Evolutionary conservation across 2,888 invertebrate genomes (phyloP), one percentile per base, ranked within the genome.

Genomic region (Lumbricus terrestris): DNA sequence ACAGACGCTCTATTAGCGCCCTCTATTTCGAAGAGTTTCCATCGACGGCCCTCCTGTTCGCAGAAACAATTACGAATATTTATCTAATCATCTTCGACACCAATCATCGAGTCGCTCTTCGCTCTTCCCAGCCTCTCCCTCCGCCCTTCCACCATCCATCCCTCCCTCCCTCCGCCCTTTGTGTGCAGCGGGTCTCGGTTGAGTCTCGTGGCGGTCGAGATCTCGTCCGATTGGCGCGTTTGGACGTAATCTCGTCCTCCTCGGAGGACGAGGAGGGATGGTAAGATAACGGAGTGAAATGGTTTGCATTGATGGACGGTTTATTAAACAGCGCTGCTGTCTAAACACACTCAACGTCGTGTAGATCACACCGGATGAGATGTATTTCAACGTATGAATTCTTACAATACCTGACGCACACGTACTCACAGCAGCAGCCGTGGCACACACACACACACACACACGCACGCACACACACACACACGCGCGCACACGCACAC

Each of bases 51-150:
- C 20, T 85, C 85, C 35, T 35, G 35, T 85, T 85, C 85, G 85
- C 85, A 85, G 35, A 69, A 85, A 85, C 85, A 85, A 85, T 85
- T 85, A 37, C 85, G 85, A 85, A 85, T 85, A 85, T 85, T 85
- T 85, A 85, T 85, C 85, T 85, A 85, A 85, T 85, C 85, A 85
- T 85, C 85, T 37, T 85, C 34, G 29, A 20, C 33, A 23, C 85
- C 85, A 2, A 37, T 85, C 85, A 37, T 35, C 85, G 35, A 34
- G 35, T 20, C 23, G 11, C 34, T 85, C n/a, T 35, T 33, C 13
- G 18, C 37, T 23, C 83, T 5, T 3, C 85, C 47, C 18, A 4
- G 20, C 40, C 40, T 40, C 69, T n/a, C 29, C 11, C 69, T n/a
- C 69, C 29, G 23, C 47, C 47, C 18, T 47, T 47, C 38, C 38